Evolutionary conservation across 2,888 invertebrate species (phyloP), one percentile per base, ranked within the genome.

Genomic region (Athalia circularis): DNA sequence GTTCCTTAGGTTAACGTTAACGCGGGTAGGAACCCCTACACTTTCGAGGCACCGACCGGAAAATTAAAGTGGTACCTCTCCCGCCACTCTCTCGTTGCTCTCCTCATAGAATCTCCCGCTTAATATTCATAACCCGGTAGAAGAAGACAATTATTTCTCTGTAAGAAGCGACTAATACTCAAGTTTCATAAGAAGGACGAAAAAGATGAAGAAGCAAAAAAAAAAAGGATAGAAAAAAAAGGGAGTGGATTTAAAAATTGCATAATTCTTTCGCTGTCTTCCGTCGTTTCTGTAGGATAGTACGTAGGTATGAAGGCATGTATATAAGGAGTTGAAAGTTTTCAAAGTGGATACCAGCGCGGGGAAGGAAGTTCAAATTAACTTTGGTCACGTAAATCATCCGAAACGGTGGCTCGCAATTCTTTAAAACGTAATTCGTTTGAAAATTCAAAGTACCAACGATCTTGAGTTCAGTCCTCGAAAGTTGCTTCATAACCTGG

Each of bases 31-130:
- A 62, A 65, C 77, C 67, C 81, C 80, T 68, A 75, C 74, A 74
- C 72, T 64, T 54, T 77, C 65, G 59, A 79, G 77, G 82, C 81
- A 83, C 83, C 86, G 84, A 85, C 85, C 86, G 86, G 86, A 86
- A 86, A 86, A 86, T 86, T 86, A 85, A 82, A 85, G 84, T 82
- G 83, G 84, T 82, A 82, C 83, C 83, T 85, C 84, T 85, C 84
- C 82, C 83, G 29, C 29, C 83, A 85, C 85, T 85, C 85, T 84
- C 84, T 84, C 75, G 62, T 75, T 75, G 29, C 75, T 75, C 75
- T 50, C 11, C 50, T 15, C 75, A 62, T 75, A 62, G 61, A 84
- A 80, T 82, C 80, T 82, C 84, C 2, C 29, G 29, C 29, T 86
- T 85, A 86, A 84, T 86, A 86, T 86, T 86, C 86, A 86, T 85